Percentiles rank a stretch among this genome's conserved stretches.
phyloP scores from a whole-genome alignment of 2,888 invertebrate genomes.

The Rhaphigaster nebulosa region DNA sequence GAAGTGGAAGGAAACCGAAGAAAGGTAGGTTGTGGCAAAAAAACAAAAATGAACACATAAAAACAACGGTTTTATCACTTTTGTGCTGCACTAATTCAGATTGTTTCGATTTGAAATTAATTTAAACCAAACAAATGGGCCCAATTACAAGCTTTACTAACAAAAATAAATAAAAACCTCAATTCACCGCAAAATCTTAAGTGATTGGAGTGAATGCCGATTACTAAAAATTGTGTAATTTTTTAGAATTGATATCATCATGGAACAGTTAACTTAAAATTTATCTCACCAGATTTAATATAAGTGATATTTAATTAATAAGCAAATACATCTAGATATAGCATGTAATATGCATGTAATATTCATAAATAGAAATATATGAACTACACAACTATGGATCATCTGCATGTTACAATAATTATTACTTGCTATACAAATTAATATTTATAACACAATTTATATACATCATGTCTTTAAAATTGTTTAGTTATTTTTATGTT shows the following conservation, averaged over 20 bases:
- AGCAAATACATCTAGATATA: no score
- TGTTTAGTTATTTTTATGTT: background rate
- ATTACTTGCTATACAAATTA: background rate
- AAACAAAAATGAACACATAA: background rate
- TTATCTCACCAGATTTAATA: no score
- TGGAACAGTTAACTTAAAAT: no score
- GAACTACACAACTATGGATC: background rate
- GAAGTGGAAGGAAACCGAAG: background rate
- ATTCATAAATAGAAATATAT: no score
- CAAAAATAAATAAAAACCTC: background rate
- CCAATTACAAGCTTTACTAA: background rate
- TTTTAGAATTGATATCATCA: no score
- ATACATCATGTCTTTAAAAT: background rate
- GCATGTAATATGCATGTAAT: no score
- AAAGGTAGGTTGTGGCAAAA: conserved; percentile 3
- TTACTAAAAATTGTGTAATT: no score
- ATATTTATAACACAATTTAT: background rate
- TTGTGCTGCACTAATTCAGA: background rate
- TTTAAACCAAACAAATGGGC: background rate
- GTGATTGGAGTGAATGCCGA: no score
- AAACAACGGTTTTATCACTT: background rate
- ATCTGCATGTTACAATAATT: background rate
- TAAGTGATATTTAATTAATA: no score
- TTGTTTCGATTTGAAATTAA: background rate
- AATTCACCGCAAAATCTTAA: background rate